A percentile compares a stretch with the other conserved stretches of the same genome.
Conservation (phyloP, 2,113 vertebrate genomes). For the Podarcis cretensis region DNA sequence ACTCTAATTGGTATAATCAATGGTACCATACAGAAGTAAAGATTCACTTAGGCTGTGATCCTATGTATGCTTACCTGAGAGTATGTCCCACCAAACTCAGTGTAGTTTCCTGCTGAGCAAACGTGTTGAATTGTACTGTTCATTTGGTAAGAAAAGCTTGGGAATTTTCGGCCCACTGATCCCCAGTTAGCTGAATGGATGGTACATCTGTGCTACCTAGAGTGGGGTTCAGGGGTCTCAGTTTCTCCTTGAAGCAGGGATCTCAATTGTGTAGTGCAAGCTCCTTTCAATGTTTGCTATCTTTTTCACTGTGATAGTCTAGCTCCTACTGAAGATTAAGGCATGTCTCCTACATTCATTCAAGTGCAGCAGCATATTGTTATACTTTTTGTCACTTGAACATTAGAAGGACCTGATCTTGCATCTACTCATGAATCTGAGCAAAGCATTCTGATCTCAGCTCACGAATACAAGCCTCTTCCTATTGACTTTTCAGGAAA, state of each 20-base stretch:
- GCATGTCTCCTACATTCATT: neutral
- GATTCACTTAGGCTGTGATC: neutral
- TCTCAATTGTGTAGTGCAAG: too few relatives aligned
- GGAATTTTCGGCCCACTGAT: neutral
- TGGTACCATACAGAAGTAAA: neutral
- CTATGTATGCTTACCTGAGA: neutral
- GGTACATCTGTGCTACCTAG: neutral
- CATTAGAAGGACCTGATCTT: neutral
- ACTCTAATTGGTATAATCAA: neutral
- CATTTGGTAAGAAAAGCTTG: neutral
- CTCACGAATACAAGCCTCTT: neutral
- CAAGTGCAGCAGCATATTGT: neutral
- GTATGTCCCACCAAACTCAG: neutral
- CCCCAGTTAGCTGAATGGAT: neutral
- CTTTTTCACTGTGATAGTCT: neutral
- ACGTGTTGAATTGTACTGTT: neutral
- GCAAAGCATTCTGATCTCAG: neutral
- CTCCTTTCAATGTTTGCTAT: neutral
- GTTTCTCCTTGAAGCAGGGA: neutral
- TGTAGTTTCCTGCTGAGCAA: neutral
- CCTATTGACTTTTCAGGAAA: neutral
- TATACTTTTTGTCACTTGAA: too few relatives aligned
- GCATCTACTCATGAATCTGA: neutral
- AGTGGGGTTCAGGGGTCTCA: neutral
- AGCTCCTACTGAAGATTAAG: neutral